phyloP scores from a whole-genome alignment of 2,888 invertebrate genomes.

The Synergus gifuensis region DNA sequence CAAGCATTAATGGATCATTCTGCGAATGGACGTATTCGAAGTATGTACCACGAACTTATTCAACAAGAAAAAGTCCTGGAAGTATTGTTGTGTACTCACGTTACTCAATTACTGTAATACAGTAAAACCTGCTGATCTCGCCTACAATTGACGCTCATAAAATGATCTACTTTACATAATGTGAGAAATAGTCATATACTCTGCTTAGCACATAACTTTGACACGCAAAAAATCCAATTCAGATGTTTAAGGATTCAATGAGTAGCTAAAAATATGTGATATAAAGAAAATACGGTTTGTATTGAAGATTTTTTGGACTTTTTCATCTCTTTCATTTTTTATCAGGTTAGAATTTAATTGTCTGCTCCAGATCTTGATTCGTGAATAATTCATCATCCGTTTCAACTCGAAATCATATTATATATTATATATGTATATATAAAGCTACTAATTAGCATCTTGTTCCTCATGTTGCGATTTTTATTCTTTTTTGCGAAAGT shows the following conservation, averaged over 20 bases:
- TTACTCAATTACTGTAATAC: neutral
- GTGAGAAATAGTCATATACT: neutral
- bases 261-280: too few species aligned
- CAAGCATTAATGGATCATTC: slow-evolving; percentile 41
- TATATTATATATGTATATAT: too few species aligned
- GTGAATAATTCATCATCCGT: neutral
- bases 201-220: neutral
- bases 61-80: slow-evolving; percentile 33
- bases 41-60: slow-evolving; percentile 33
- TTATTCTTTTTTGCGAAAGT: neutral
- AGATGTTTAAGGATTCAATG: too few species aligned
- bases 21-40: slow-evolving; percentile 39
- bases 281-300: too few species aligned
- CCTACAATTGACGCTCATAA: neutral
- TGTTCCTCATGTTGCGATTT: neutral
- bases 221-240: neutral
- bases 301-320: neutral
- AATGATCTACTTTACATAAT: neutral
- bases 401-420: neutral
- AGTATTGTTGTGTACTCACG: slow-evolving; percentile 30
- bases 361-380: neutral
- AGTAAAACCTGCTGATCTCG: neutral
- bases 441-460: neutral
- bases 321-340: neutral
- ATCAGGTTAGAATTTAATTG: neutral